Evolutionary conservation across 2,113 vertebrate species (phyloP).

Genomic region (Tragulus kanchil): DNA sequence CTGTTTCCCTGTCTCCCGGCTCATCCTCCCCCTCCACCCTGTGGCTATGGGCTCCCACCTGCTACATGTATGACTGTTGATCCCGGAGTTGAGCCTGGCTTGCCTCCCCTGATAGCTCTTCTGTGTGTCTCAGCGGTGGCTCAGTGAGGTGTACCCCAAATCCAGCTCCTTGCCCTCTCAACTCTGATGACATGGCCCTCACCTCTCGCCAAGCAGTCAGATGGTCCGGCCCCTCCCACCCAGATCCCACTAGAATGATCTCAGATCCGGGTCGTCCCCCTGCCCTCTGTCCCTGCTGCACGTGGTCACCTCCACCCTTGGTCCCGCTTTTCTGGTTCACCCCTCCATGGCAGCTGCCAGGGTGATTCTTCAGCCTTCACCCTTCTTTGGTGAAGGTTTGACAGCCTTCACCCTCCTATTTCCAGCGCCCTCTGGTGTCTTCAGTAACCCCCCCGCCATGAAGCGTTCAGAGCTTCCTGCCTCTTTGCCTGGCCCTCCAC

Average conservation of each 20-base stretch:
- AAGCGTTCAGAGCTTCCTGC: neutral
- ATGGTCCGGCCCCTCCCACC: accelerated
- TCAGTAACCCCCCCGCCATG: neutral
- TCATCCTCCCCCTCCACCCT: neutral
- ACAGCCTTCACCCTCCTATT: neutral
- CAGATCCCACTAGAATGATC: neutral
- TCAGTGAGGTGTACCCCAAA: neutral
- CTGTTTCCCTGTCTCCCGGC: neutral
- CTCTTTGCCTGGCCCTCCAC: neutral
- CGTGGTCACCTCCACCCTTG: too few relatives aligned
- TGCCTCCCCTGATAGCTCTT: neutral
- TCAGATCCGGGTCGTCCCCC: neutral
- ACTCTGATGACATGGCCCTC: neutral
- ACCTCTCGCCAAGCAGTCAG: neutral
- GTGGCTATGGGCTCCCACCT: too few relatives aligned
- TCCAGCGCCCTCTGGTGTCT: neutral
- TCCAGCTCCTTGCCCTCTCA: neutral
- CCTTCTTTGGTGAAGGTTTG: neutral
- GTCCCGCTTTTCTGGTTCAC: neutral
- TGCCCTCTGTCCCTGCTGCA: neutral
- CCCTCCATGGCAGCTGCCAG: neutral
- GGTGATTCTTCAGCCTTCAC: neutral
- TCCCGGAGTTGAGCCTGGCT: neutral
- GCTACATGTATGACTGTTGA: accelerated
- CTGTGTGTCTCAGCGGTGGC: neutral